These are phyloP conservation scores for Accipiter virgatus DNA, from an alignment of 2,113 vertebrate species.

Conservation along the genomic window DNA sequence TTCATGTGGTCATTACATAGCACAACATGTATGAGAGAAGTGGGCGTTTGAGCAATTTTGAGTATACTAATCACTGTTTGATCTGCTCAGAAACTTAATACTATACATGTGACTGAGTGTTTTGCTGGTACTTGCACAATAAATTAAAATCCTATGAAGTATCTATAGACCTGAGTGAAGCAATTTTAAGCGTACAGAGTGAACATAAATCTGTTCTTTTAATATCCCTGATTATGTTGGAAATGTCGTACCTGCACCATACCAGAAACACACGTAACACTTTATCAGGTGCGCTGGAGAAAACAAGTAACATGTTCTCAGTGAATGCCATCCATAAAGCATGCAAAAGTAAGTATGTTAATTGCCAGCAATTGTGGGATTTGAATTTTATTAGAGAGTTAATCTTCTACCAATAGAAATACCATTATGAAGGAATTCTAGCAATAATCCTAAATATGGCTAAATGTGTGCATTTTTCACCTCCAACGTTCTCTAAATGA, in stretches of 20 bases:
- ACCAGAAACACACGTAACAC: neutral
- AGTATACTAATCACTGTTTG: neutral
- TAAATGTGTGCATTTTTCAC: neutral
- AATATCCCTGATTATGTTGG: neutral
- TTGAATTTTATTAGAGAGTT: constrained; percentile 3
- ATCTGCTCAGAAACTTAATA: neutral
- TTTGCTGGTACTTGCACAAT: neutral
- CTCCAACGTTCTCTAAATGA: neutral
- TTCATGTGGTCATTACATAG: neutral
- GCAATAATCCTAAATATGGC: neutral
- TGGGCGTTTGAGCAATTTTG: neutral
- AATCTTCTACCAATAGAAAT: neutral
- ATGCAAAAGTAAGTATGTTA: neutral
- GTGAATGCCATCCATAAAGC: neutral
- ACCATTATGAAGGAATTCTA: neutral
- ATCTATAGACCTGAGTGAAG: neutral
- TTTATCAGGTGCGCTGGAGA: neutral
- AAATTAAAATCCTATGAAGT: neutral
- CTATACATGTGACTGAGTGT: neutral
- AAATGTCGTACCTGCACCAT: neutral
- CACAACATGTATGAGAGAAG: constrained; percentile 6
- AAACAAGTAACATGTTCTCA: neutral
- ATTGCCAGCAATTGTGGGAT: neutral
- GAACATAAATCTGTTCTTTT: neutral
- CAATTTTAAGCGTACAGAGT: neutral